Evolutionary conservation across 2,888 invertebrate genomes (phyloP).

Genomic region (Dimorphilus gyrociliatus): DNA sequence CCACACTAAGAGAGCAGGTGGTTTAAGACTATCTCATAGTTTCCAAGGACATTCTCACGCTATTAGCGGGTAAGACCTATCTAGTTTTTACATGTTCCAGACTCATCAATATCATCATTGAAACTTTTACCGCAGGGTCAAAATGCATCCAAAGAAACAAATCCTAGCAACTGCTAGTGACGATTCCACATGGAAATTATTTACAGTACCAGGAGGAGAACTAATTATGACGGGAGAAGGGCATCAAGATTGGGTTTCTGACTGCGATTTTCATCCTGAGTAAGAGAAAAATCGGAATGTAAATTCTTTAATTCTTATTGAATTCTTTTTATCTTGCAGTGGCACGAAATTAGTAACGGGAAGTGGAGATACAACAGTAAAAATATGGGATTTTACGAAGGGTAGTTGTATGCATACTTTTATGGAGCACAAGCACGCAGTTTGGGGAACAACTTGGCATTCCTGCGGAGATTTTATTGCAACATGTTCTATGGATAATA

Average conservation of each 20-base stretch:
- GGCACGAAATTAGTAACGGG: conserved; percentile 32
- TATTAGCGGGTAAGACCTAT: conserved; percentile 29
- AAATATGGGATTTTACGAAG: conserved; percentile 36
- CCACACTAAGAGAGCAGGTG: conserved; percentile 29
- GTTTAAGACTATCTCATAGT: conserved; percentile 28
- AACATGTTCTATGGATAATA: conserved; percentile 37
- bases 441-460: conserved; percentile 37
- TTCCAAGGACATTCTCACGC: conserved; percentile 32
- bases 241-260: conserved; percentile 37
- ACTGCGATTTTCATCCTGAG: conserved; percentile 37
- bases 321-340: conserved; percentile 15
- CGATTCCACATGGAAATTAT: conserved; percentile 38
- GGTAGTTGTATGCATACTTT: conserved; percentile 37
- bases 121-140: conserved; percentile 17
- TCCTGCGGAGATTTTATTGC: conserved; percentile 36
- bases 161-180: conserved; percentile 36
- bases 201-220: conserved; percentile 34
- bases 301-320: no score
- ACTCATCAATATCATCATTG: no score
- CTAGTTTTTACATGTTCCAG: no score
- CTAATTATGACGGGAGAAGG: conserved; percentile 37
- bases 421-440: conserved; percentile 34
- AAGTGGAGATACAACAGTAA: conserved; percentile 37
- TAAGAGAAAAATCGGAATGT: no score
- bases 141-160: conserved; percentile 34